Evolutionary conservation across 1,140 invertebrate genomes (phyloP).

Genomic region (Trachymyrmex septentrionalis): DNA sequence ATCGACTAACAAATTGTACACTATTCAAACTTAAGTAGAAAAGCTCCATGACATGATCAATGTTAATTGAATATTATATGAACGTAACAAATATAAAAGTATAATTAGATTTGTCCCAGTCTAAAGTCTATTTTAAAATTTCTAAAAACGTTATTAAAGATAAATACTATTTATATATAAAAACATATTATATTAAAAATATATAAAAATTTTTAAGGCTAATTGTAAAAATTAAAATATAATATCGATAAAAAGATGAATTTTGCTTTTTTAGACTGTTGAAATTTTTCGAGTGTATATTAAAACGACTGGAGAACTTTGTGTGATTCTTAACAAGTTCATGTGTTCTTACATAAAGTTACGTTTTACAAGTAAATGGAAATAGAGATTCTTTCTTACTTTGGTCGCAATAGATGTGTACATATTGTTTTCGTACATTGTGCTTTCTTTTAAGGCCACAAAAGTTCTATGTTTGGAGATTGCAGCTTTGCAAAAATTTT

Average conservation of each 20-base stretch:
- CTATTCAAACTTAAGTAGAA: constrained; percentile 59
- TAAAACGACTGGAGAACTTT: not conserved
- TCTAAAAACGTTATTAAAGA: constrained; percentile 5
- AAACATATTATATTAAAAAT: not conserved
- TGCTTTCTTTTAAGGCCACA: constrained; percentile 88
- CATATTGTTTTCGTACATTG: not conserved
- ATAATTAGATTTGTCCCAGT: not conserved
- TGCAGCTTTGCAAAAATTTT: constrained; percentile 92
- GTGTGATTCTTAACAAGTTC: not conserved
- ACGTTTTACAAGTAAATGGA: constrained; percentile 18
- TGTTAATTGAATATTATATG: not conserved
- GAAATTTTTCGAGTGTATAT: not conserved
- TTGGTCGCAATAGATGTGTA: constrained; percentile 72
- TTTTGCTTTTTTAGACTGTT: constrained; percentile 12
- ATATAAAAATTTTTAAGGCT: not conserved
- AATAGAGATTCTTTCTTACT: constrained; percentile 70
- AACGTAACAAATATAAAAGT: constrained; percentile 1
- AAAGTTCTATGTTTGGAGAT: constrained; percentile 94
- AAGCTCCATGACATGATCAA: not conserved
- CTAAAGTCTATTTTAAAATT: constrained; percentile 11
- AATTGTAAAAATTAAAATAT: not conserved
- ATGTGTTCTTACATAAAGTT: not conserved
- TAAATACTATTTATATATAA: not conserved
- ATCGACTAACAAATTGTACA: constrained; percentile 27
- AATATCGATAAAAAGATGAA: constrained; percentile 1